phyloP scores from a whole-genome alignment of 2,113 vertebrate genomes.

The Syrmaticus mikado region DNA sequence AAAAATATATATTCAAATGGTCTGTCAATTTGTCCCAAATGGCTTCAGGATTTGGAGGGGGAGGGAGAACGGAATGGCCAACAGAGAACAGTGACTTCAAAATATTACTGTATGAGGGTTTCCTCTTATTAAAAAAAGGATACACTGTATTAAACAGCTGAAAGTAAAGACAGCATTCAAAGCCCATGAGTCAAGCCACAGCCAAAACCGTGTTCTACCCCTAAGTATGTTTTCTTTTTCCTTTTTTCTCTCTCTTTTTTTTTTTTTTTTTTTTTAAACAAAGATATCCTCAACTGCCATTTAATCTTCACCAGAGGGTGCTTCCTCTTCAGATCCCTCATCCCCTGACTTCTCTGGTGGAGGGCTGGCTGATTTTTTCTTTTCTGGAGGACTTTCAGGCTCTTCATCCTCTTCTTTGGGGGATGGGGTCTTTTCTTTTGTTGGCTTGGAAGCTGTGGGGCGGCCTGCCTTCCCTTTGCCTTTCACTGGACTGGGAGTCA shows the following conservation, averaged over 20 bases:
- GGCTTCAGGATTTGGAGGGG: slow-evolving; percentile 76
- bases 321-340: slow-evolving; percentile 96
- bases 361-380: slow-evolving; percentile 88
- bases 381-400: slow-evolving; percentile 84
- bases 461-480: slow-evolving; percentile 97
- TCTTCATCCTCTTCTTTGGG: slow-evolving; percentile 94
- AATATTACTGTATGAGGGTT: slow-evolving; percentile 70
- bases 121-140: slow-evolving; percentile 73
- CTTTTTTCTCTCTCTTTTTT: background rate
- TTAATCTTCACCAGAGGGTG: slow-evolving; percentile 97
- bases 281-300: slow-evolving; percentile 78
- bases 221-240: slow-evolving; percentile 76
- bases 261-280: slow-evolving; percentile 71
- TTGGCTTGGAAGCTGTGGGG: slow-evolving; percentile 89
- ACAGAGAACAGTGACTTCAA: slow-evolving; percentile 76
- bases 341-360: slow-evolving; percentile 92
- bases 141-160: slow-evolving; percentile 75
- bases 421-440: slow-evolving; percentile 96
- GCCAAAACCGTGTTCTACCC: slow-evolving; percentile 83
- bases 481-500: slow-evolving; percentile 97
- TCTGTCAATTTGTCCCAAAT: slow-evolving; percentile 75
- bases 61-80: slow-evolving; percentile 68
- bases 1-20: slow-evolving; percentile 64
- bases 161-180: slow-evolving; percentile 82
- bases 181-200: slow-evolving; percentile 85